Percentiles rank a stretch among this genome's conserved stretches.
These are phyloP conservation scores for Chaetodon trifasciatus DNA, from an alignment of 2,797 vertebrate genomes.

Conservation along the genomic window DNA sequence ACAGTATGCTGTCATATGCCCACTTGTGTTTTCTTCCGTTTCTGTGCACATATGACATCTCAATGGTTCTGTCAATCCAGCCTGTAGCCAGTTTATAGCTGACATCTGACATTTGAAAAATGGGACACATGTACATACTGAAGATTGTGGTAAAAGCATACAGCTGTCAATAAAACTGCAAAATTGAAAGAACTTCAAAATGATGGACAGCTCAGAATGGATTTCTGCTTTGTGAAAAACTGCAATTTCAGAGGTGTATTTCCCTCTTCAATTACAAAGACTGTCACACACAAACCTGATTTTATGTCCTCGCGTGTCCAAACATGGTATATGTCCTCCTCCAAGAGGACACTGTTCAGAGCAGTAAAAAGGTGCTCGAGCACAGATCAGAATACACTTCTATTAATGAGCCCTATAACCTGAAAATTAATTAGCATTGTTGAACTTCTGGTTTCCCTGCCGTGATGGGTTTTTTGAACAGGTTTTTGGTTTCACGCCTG, in stretches of 20 bases:
- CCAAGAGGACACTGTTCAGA: neutral
- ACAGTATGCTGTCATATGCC: neutral
- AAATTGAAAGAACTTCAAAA: neutral
- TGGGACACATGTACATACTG: constrained; percentile 16
- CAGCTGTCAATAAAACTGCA: constrained; percentile 3
- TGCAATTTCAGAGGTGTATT: neutral
- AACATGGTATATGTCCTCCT: neutral
- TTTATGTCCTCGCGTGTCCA: neutral
- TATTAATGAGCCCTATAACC: neutral
- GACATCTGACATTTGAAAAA: constrained; percentile 34
- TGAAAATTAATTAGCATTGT: too few species aligned
- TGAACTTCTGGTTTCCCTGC: too few species aligned
- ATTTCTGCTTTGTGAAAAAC: neutral
- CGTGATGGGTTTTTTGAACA: too few species aligned
- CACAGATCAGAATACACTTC: neutral
- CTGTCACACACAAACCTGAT: neutral
- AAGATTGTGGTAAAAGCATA: constrained; percentile 2
- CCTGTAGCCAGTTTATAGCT: constrained; percentile 16
- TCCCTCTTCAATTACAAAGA: neutral
- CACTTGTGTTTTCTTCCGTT: neutral
- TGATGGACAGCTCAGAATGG: neutral
- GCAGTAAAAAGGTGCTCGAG: neutral
- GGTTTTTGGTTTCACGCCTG: too few species aligned
- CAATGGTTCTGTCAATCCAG: constrained; percentile 7
- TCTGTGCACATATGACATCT: neutral